These are phyloP conservation scores for Columba janthina DNA, from an alignment of 2,113 vertebrate genomes.

Conservation along the genomic window DNA sequence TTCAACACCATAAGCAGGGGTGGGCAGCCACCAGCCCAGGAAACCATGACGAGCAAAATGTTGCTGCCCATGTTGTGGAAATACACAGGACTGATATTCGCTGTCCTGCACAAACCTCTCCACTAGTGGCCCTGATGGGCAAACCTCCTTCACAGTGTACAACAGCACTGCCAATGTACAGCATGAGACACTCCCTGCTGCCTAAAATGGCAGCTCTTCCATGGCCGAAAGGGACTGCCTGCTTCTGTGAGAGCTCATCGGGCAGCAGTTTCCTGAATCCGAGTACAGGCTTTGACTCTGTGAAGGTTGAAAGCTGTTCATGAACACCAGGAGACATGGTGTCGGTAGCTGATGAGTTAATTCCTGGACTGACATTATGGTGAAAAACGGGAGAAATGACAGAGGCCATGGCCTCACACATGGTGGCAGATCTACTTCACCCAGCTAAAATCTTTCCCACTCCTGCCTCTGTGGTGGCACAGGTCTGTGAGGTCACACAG, in stretches of 20 bases:
- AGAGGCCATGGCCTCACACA: not conserved
- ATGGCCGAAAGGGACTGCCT: not conserved
- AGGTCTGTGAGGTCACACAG: not conserved
- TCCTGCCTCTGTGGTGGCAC: accelerated
- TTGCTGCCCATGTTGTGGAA: not conserved
- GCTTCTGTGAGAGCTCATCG: not conserved
- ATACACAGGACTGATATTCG: not conserved
- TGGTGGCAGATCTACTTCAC: not conserved
- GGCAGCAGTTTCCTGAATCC: not conserved
- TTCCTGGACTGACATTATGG: not conserved
- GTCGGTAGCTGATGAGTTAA: not conserved
- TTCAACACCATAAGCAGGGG: not conserved
- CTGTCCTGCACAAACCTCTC: not conserved
- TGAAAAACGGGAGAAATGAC: not conserved
- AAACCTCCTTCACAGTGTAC: not conserved
- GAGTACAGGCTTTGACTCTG: not conserved
- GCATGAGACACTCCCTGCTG: too few relatives aligned
- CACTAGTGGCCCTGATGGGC: accelerated
- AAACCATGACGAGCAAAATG: not conserved
- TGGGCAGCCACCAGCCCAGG: not conserved
- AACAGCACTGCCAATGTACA: not conserved
- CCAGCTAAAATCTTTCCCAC: not conserved
- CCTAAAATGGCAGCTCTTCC: not conserved
- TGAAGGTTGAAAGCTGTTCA: not conserved
- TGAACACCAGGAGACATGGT: not conserved